phyloP scores from a whole-genome alignment of 2,113 vertebrate species.

The Datnioides undecimradiatus region DNA sequence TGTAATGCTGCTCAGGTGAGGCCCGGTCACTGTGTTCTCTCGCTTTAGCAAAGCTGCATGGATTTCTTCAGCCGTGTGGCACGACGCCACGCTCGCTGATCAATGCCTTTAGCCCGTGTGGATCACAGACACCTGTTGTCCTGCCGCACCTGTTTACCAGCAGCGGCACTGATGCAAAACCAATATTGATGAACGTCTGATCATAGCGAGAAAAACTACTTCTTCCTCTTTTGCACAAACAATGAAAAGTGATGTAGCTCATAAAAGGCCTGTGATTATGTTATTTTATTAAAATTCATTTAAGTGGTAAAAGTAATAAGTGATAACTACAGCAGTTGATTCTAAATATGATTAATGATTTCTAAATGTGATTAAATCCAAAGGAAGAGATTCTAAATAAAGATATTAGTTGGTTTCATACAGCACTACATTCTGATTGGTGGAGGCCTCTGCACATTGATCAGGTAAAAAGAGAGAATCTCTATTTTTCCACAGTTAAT shows the following conservation, averaged over 20 bases:
- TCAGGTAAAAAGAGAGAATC: background rate
- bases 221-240: background rate
- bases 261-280: background rate
- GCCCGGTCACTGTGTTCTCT: background rate
- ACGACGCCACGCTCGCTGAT: constrained; percentile 1
- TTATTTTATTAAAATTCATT: background rate
- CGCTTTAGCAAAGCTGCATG: background rate
- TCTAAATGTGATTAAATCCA: background rate
- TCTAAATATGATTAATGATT: constrained; percentile 7
- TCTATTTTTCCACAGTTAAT: background rate
- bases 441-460: background rate
- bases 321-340: too few relatives aligned
- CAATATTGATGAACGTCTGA: constrained; percentile 12
- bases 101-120: background rate
- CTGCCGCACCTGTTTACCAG: constrained; percentile 7
- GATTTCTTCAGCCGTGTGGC: background rate
- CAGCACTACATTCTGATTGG: background rate
- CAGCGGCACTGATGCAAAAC: constrained; percentile 22
- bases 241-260: background rate
- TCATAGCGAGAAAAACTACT: background rate
- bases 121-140: constrained; percentile 36
- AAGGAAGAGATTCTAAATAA: background rate
- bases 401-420: too few relatives aligned
- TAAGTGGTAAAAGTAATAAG: too few relatives aligned
- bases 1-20: constrained; percentile 17